Percentiles rank a stretch among this genome's conserved stretches.
These are phyloP conservation scores for Burhinus oedicnemus DNA, from an alignment of 2,113 vertebrate species.

Conservation along the genomic window DNA sequence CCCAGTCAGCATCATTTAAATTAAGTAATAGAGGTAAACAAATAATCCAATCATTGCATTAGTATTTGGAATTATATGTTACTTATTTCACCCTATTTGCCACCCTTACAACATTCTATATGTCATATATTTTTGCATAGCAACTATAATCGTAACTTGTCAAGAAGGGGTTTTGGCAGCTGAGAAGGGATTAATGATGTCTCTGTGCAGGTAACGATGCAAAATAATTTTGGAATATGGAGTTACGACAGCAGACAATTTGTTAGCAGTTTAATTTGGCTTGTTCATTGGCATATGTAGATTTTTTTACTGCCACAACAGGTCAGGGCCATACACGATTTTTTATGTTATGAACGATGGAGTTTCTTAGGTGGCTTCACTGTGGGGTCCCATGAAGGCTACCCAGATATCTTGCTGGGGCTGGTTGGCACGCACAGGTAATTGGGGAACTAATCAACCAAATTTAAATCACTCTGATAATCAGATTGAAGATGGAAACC, in stretches of 20 bases:
- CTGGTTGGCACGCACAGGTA: neutral
- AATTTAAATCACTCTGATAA: neutral
- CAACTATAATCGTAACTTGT: neutral
- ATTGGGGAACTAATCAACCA: neutral
- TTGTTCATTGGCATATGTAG: neutral
- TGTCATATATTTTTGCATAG: neutral
- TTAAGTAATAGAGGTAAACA: neutral
- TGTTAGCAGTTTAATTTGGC: neutral
- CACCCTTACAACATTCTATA: neutral
- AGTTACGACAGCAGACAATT: neutral
- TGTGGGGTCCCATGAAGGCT: neutral
- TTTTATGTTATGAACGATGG: neutral
- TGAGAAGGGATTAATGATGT: neutral
- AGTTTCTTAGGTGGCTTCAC: neutral
- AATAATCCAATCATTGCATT: neutral
- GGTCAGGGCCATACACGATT: neutral
- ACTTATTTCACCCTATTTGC: neutral
- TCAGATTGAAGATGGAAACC: neutral
- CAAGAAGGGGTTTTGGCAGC: neutral
- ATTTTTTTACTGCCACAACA: neutral
- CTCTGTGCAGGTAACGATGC: neutral
- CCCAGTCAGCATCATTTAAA: neutral
- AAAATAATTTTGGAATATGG: neutral
- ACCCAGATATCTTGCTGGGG: neutral
- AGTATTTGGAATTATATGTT: neutral